Percentiles rank a stretch among this genome's conserved stretches.
These are phyloP conservation scores for Cyclophora albipunctata DNA, from an alignment of 2,888 invertebrate genomes.

Conservation along the genomic window DNA sequence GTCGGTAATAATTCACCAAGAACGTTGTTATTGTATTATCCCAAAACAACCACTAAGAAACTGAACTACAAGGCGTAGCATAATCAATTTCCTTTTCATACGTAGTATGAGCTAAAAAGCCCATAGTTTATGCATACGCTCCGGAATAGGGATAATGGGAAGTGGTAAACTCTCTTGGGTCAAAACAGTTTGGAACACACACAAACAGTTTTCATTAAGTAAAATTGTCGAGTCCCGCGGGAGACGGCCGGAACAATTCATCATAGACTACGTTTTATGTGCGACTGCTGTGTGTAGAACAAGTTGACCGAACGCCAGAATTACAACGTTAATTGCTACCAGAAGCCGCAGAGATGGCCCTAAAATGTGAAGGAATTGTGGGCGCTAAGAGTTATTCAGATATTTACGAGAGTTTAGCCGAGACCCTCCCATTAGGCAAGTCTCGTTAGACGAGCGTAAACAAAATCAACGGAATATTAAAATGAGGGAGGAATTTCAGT, in stretches of 20 bases:
- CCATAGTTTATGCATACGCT: too few species aligned
- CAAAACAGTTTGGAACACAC: slow-evolving; percentile 6
- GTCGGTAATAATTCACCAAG: too few species aligned
- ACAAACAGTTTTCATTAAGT: too few species aligned
- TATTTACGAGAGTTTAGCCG: slow-evolving; percentile 21
- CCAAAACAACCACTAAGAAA: too few species aligned
- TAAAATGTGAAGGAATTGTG: slow-evolving; percentile 18
- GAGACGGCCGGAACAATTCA: slow-evolving; percentile 5
- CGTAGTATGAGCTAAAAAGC: too few species aligned
- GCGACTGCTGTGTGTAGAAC: slow-evolving; percentile 16
- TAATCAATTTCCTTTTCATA: too few species aligned
- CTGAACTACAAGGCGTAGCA: too few species aligned
- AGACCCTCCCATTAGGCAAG: slow-evolving; percentile 21
- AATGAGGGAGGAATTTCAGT: slow-evolving; percentile 4
- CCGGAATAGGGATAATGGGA: too few species aligned
- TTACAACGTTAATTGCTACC: slow-evolving; percentile 20
- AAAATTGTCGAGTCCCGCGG: too few species aligned
- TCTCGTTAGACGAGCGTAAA: slow-evolving; percentile 19
- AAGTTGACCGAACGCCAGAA: slow-evolving; percentile 22
- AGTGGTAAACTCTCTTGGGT: too few species aligned
- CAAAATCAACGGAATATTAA: slow-evolving; percentile 20
- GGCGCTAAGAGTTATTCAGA: slow-evolving; percentile 24
- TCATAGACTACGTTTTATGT: slow-evolving; percentile 14
- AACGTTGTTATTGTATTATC: too few species aligned
- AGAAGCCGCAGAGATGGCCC: slow-evolving; percentile 14